Evolutionary conservation across 2,113 vertebrate species (phyloP), one percentile per base, ranked within the genome.

Genomic region (Laterallus jamaicensis): DNA sequence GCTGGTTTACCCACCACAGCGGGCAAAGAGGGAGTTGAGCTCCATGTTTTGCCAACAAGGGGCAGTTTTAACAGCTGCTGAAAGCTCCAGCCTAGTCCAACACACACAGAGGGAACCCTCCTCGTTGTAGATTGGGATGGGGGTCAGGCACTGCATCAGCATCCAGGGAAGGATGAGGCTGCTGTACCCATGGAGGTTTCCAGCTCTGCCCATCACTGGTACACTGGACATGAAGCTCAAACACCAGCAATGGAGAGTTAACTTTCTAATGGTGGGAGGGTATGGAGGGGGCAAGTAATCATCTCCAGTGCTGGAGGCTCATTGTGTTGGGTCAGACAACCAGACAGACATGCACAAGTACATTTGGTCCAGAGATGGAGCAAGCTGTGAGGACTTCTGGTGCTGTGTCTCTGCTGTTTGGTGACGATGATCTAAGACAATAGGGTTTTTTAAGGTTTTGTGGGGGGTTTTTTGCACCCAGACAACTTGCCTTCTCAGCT

Each of bases 401-500:
- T 82, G 12, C 29, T 25, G 14, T 3, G 26, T 63, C 20, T 82
- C 74, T 79, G 39, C 42, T 64, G 58, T 85, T 82, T 1, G 0
- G 35, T 49, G 37, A 67, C 14, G 31, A 22, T 59, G 25, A 35
- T 32, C 24, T 86, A 70, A 68, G 29, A 42, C 15, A 16, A 16
- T 42, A 15, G 42, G 31, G 28, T 26, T 37, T 15, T 49, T 37
- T 12, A 16, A 42, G 15, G 44, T 47, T 39, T 7, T 35, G 44
- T 18, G 44, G 44, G 44, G 44, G 17, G 54, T 87, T 55, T 78
- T 58, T 55, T 14, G 6, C 10, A 60, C 15, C 2, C 39, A 67
- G 47, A 12, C 15, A 71, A 35, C 21, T 88, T 86, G 90, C 58
- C 24, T 58, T 55, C 74, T 92, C 86, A 88, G 81, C 69, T 93